Base-by-base conservation (phyloP, 2,888 invertebrate genomes). In the Ectemnius lituratus region DNA sequence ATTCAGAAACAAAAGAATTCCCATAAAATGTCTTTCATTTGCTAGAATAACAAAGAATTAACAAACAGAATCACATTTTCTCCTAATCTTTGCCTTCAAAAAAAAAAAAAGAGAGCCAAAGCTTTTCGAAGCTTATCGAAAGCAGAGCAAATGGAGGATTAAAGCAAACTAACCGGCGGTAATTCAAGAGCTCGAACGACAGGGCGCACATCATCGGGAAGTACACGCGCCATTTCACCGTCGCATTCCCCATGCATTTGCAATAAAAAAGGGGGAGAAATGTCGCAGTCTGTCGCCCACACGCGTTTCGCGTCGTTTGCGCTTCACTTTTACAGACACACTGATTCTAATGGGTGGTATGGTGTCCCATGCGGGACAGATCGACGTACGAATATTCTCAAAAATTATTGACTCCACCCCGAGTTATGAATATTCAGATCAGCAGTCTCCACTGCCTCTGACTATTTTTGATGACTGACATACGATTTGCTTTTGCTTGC, bases 261-360 rank as follows among this genome's bases (percentile, higher is more conserved):
- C 74, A 82, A 81, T 81, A 81, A 81, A 81, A 80, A 81, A 79
- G 73, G 77, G 70, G 70, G 69, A 70, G 72, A 77, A 79, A 71
- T 67, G 67, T 74, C 73, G 72, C 47, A 46, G 20, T 60, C 62
- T 67, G 76, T 71, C 82, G 47, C 67, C 69, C 52, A 47, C 49
- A 8, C 2, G 61, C 23, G 67, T 67, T 70, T 70, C 76, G 49
- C 69, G 27, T 46, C 71, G 76, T 81, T 81, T 64, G 62, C 52
- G 70, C 56, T 81, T 71, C 66, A 81, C 81, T 81, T 81, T 76
- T 70, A 71, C 64, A 72, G 63, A 70, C 67, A 64, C 46, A 63
- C 67, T 14, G 59, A 67, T 72, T 78, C 76, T 73, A 81, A 76
- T 59, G 76, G 65, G 64, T 67, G 70, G 69, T 78, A 68, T 14